Percentiles rank a stretch among this genome's conserved stretches.
phyloP scores from a whole-genome alignment of 2,888 invertebrate species.

The Gnatocerus cornutus region DNA sequence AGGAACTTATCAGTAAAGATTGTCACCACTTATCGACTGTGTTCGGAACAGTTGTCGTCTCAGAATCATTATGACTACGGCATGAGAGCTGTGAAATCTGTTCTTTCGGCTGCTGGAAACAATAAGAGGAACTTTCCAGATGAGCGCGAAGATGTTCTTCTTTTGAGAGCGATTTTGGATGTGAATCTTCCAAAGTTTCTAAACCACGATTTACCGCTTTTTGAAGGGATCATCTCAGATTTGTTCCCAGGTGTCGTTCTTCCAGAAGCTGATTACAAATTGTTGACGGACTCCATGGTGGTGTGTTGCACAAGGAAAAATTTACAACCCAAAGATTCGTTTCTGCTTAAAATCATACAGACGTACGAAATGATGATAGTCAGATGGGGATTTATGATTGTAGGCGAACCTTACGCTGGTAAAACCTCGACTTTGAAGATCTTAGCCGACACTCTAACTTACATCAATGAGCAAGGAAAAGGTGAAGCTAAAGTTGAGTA shows the following conservation, averaged over 20 bases:
- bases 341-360: constrained; percentile 87
- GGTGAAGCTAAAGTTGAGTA: constrained; percentile 77
- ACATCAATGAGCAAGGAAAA: constrained; percentile 77
- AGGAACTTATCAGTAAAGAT: constrained; percentile 92
- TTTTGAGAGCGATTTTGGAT: constrained; percentile 93
- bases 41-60: constrained; percentile 94
- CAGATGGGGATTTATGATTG: constrained; percentile 95
- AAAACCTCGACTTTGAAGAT: constrained; percentile 93
- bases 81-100: constrained; percentile 93
- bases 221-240: constrained; percentile 93
- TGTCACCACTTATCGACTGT: constrained; percentile 93
- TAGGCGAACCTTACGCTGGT: constrained; percentile 92
- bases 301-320: constrained; percentile 82
- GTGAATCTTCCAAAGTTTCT: constrained; percentile 97
- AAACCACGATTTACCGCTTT: constrained; percentile 90
- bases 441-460: constrained; percentile 79
- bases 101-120: constrained; percentile 90
- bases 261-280: constrained; percentile 84
- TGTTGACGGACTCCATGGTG: constrained; percentile 76
- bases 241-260: constrained; percentile 88
- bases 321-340: constrained; percentile 90
- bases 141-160: constrained; percentile 86
- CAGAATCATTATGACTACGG: constrained; percentile 98
- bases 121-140: constrained; percentile 88
- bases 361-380: constrained; percentile 97